Evolutionary conservation across 2,888 invertebrate genomes (phyloP).

Genomic region (Laspeyria flexula): DNA sequence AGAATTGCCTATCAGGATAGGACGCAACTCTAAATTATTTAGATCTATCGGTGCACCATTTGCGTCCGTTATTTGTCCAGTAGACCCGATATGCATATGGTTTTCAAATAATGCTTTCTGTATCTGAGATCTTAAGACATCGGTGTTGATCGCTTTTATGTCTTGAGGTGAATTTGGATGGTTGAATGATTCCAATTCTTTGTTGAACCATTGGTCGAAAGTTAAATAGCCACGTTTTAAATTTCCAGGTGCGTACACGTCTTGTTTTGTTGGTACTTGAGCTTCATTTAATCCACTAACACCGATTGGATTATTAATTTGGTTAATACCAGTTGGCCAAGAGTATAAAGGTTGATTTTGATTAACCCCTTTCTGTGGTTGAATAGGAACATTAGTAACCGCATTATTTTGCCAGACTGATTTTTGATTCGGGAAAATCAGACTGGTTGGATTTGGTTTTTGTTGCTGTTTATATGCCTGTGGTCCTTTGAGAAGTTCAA

Average conservation of each 20-base stretch:
- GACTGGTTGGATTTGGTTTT: not conserved
- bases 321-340: too few relatives aligned
- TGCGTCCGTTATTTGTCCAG: conserved; percentile 48
- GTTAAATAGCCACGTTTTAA: conserved; percentile 19
- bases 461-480: not conserved
- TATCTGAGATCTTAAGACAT: conserved; percentile 46
- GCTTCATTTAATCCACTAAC: not conserved
- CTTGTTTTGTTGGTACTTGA: not conserved
- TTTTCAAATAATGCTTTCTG: conserved; percentile 53
- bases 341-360: not conserved
- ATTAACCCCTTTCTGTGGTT: not conserved
- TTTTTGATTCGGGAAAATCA: not conserved
- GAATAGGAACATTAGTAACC: not conserved
- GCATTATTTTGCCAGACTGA: not conserved
- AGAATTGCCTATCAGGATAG: conserved; percentile 60
- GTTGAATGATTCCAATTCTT: conserved; percentile 49
- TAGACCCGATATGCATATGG: conserved; percentile 46
- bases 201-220: conserved; percentile 57
- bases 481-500: not conserved
- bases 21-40: conserved; percentile 57
- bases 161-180: conserved; percentile 25
- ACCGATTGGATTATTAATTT: not conserved
- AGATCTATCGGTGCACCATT: conserved; percentile 2
- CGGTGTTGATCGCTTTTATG: conserved; percentile 37
- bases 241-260: not conserved